A percentile compares a stretch with the other conserved stretches of the same genome.
phyloP scores from a whole-genome alignment of 2,113 vertebrate species.

The Lampris incognitus region DNA sequence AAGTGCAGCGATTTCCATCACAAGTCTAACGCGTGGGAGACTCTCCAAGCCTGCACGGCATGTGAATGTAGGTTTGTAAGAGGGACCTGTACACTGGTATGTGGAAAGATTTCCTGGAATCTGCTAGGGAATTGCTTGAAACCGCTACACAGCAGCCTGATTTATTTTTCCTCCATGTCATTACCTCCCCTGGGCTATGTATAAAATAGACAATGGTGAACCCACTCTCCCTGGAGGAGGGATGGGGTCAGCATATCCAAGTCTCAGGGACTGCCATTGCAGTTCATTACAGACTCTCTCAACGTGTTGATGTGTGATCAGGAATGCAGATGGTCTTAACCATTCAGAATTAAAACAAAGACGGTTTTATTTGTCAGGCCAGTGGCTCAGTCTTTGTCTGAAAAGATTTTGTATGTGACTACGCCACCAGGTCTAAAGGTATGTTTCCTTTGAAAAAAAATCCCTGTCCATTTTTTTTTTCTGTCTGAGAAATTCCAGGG shows the following conservation, averaged over 20 bases:
- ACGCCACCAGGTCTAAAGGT: conserved; percentile 35
- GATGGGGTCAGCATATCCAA: not conserved
- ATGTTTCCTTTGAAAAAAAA: conserved; percentile 42
- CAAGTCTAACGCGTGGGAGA: not conserved
- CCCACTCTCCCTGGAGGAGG: conserved; percentile 9
- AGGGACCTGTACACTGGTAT: no score
- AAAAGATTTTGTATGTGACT: conserved; percentile 22
- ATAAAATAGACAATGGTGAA: conserved; percentile 38
- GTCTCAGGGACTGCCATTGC: not conserved
- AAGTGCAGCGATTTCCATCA: not conserved
- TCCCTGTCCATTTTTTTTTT: conserved; percentile 40
- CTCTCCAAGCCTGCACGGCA: not conserved
- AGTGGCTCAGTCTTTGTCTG: conserved; percentile 1
- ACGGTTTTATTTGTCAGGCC: not conserved
- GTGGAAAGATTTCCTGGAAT: conserved; percentile 23
- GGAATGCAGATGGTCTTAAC: not conserved
- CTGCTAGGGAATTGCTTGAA: conserved; percentile 42
- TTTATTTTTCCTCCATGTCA: conserved; percentile 66
- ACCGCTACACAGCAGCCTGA: conserved; percentile 24
- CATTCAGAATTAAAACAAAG: not conserved
- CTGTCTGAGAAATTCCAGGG: conserved; percentile 35
- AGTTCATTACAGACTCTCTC: not conserved
- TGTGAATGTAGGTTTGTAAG: not conserved
- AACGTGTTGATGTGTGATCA: not conserved
- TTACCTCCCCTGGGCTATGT: conserved; percentile 44